Evolutionary conservation across 2,888 invertebrate genomes (phyloP).

Genomic region (Cheilosia variabilis): DNA sequence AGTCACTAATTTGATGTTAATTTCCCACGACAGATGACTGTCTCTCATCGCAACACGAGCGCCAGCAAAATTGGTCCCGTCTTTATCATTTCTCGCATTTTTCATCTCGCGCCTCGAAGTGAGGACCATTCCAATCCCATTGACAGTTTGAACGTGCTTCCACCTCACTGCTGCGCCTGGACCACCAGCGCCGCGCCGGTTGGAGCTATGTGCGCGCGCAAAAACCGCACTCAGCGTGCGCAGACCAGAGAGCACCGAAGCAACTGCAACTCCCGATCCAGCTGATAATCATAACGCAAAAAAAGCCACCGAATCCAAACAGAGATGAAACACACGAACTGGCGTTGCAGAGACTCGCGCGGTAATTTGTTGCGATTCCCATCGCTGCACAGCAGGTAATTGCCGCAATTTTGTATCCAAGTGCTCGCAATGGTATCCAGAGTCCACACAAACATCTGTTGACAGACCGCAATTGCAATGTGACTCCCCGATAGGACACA

Average conservation of each 20-base stretch:
- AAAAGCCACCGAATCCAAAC: constrained; percentile 13
- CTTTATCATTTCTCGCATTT: constrained; percentile 5
- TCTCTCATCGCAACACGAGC: background rate
- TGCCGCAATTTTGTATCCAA: constrained; percentile 10
- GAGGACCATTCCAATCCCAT: constrained; percentile 3
- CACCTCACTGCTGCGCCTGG: background rate
- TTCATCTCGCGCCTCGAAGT: constrained; percentile 3
- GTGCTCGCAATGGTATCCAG: background rate
- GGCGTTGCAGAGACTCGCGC: background rate
- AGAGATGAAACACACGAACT: background rate
- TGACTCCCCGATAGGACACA: background rate
- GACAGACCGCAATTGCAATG: constrained; percentile 9
- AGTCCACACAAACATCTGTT: constrained; percentile 11
- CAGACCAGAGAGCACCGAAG: background rate
- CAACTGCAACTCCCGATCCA: background rate
- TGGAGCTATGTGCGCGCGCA: background rate
- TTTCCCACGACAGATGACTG: background rate
- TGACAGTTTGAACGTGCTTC: constrained; percentile 7
- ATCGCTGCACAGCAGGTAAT: constrained; percentile 16
- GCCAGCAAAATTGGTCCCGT: background rate
- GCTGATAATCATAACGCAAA: constrained; percentile 8
- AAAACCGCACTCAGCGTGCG: constrained; percentile 7
- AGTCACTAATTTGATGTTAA: background rate
- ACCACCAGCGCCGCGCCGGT: background rate
- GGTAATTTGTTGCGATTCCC: constrained; percentile 7